phyloP scores from a whole-genome alignment of 2,113 vertebrate species.

The Himantopus leucocephalus region DNA sequence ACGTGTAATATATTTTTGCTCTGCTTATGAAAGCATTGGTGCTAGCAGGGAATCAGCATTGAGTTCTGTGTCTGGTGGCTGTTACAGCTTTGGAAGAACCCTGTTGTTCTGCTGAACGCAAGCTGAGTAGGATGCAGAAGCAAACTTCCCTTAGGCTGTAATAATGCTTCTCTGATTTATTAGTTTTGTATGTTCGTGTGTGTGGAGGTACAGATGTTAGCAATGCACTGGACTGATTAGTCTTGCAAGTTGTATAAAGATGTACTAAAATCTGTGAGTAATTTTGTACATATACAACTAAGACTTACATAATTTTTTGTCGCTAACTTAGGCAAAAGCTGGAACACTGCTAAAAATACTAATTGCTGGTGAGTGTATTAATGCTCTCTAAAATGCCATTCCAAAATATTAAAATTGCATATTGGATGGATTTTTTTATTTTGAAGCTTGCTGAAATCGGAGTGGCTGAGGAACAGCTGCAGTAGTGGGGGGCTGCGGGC shows the following conservation, averaged over 20 bases:
- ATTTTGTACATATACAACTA: background rate
- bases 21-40: background rate
- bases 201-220: background rate
- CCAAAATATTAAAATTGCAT: background rate
- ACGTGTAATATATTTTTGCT: background rate
- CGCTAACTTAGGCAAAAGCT: background rate
- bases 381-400: background rate
- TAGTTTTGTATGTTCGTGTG: background rate
- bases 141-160: background rate
- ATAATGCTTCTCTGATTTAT: background rate
- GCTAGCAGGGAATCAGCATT: background rate
- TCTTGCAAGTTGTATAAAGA: background rate
- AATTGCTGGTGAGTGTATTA: background rate
- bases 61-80: background rate
- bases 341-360: background rate
- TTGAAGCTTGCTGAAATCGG: background rate
- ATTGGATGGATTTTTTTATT: background rate
- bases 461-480: background rate
- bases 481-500: accelerated
- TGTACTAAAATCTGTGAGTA: background rate
- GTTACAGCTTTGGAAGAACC: background rate
- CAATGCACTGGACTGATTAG: background rate
- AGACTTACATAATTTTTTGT: background rate
- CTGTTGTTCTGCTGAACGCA: background rate
- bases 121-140: background rate